Conservation (phyloP, 1,140 invertebrate species). For the Sarcophaga peregrina region DNA sequence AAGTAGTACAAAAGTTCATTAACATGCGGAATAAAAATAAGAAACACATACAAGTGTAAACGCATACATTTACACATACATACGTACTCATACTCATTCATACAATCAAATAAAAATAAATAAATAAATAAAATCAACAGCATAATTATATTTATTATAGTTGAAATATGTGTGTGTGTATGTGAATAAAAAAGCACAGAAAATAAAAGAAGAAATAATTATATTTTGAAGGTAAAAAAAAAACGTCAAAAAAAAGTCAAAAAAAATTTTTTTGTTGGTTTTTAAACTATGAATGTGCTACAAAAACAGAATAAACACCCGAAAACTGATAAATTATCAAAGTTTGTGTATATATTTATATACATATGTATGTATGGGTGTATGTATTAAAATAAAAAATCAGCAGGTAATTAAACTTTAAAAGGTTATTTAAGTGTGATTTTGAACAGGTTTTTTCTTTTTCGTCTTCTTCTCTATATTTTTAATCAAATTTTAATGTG, state of each 20-base stretch:
- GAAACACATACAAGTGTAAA: not conserved
- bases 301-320: not conserved
- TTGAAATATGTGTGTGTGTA: no score
- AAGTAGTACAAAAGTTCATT: constrained; percentile 27
- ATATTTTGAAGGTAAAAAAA: constrained; percentile 22
- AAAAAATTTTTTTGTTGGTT: not conserved
- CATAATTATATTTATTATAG: not conserved
- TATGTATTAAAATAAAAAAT: no score
- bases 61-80: not conserved
- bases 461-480: no score
- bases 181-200: no score
- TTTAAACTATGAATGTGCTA: not conserved
- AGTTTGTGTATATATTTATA: no score
- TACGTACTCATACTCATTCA: no score
- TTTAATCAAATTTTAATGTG: no score
- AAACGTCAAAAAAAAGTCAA: not conserved
- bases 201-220: no score
- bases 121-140: constrained; percentile 4
- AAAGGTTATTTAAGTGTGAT: not conserved
- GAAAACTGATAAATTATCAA: not conserved
- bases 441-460: not conserved
- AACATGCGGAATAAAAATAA: not conserved
- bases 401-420: constrained; percentile 10
- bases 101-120: not conserved
- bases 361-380: not conserved